phyloP scores from a whole-genome alignment of 2,888 invertebrate genomes.

The Pecten maximus region DNA sequence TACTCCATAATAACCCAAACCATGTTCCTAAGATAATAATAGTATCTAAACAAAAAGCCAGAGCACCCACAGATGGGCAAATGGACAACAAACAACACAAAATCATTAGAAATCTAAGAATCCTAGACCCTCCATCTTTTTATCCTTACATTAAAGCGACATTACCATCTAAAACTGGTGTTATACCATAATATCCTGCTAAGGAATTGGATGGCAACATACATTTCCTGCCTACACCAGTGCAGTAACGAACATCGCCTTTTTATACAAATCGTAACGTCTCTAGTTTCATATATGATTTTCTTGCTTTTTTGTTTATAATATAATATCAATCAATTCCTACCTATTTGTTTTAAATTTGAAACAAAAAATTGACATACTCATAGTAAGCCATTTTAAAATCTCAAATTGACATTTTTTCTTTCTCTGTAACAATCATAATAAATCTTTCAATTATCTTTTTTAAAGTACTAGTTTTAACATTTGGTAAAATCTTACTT shows the following conservation, averaged over 20 bases:
- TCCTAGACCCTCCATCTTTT: background rate
- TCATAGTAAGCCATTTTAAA: background rate
- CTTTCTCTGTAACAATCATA: slow-evolving; percentile 5
- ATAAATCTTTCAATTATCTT: background rate
- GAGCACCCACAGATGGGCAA: background rate
- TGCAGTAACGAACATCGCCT: background rate
- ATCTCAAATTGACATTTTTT: background rate
- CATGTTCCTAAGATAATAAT: background rate
- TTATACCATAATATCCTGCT: background rate
- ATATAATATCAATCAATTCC: background rate
- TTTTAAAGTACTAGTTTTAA: background rate
- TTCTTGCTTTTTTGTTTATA: background rate
- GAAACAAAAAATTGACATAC: background rate
- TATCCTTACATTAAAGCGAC: too few relatives aligned
- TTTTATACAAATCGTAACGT: background rate
- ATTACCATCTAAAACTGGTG: background rate
- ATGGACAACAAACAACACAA: background rate
- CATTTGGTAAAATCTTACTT: slow-evolving; percentile 14
- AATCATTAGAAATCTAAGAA: background rate
- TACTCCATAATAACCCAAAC: background rate
- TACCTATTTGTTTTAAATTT: background rate
- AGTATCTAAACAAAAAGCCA: background rate
- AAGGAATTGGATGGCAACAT: background rate
- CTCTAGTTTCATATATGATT: background rate
- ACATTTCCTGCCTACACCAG: background rate